A percentile compares a stretch with the other conserved stretches of the same genome.
phyloP scores from a whole-genome alignment of 2,113 vertebrate genomes.

The Cettia cetti region DNA sequence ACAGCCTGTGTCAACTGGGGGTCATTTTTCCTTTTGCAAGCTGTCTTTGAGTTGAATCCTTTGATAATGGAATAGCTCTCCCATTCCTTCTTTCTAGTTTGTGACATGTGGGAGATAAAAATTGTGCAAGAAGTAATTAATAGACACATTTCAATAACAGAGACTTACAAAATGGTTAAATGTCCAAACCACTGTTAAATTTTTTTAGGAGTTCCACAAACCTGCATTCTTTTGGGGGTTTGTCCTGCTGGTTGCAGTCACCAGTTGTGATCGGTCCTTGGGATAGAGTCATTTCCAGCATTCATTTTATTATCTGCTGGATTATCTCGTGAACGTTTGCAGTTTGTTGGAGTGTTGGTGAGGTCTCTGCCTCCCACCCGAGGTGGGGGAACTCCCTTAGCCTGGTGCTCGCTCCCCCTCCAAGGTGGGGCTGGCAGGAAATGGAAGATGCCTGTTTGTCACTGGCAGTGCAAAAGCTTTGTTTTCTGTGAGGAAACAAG shows the following conservation, averaged over 20 bases:
- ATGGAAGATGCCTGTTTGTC: background rate
- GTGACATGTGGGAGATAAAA: background rate
- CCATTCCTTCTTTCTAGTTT: background rate
- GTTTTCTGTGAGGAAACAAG: background rate
- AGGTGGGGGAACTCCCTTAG: background rate
- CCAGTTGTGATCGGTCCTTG: background rate
- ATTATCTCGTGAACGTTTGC: background rate
- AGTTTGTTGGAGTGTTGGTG: background rate
- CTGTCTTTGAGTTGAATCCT: background rate
- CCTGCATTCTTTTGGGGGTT: background rate
- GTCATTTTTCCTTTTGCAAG: background rate
- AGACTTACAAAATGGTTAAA: background rate
- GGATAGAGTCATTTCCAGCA: background rate
- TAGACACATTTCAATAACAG: background rate
- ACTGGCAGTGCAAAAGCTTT: rapidly evolving
- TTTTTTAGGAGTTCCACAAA: background rate
- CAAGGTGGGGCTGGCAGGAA: background rate
- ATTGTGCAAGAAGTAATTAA: background rate
- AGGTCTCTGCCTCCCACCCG: background rate
- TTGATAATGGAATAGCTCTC: background rate
- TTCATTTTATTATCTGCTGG: background rate
- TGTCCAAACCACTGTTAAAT: background rate
- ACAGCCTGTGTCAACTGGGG: background rate
- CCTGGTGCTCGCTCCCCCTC: background rate
- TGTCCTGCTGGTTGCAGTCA: background rate